Evolutionary conservation across 92 coral and sea anemone species (phyloP), one percentile per base, ranked within the genome.

Genomic region (Ricordea florida): DNA sequence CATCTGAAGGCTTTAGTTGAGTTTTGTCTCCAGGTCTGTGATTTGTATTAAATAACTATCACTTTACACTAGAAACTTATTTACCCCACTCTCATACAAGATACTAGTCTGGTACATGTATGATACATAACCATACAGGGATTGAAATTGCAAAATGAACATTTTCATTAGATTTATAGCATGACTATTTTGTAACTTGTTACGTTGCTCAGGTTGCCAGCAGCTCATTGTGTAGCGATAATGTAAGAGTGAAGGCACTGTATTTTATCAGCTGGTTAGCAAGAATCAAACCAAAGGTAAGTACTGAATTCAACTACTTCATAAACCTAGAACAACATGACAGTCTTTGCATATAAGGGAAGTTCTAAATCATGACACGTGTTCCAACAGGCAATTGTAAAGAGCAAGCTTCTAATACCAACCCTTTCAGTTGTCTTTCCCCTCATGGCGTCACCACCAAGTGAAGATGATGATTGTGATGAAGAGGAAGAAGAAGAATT

Each of bases 401-500:
- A 96, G 82, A 85, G 89, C 66, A 96, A 92, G 52, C 82, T 96
- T 10, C 55, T 96, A 35, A 15, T 80, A n/a, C 93, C 97, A 14
- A 86, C 92, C 4, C 85, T 96, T 23, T 91, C 99, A 0, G 93
- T 89, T 27, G 82, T 96, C 21, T 96, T 96, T 49, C 99, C 99
- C 0, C 77, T 96, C 43, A 96, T 96, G 99, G 99, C 99, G 15
- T 81, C 99, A 4, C 57, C 88, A 45, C 97, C 97, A 27, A 87
- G 62, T 38, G 97, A 89, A 58, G 96, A 88, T 29, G 97, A 76
- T n/a, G 93, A 84, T 18, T 81, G 72, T 28, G 51, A 69, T 18
- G 94, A 81, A 11, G 97, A 85, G 5, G 93, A 90, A 26, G 96
- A 94, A 2, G 85, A 90, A 38, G 92, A 88, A 23, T 32, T 87